Conservation (phyloP, 2,113 vertebrate genomes). For the Serilophus lunatus region DNA sequence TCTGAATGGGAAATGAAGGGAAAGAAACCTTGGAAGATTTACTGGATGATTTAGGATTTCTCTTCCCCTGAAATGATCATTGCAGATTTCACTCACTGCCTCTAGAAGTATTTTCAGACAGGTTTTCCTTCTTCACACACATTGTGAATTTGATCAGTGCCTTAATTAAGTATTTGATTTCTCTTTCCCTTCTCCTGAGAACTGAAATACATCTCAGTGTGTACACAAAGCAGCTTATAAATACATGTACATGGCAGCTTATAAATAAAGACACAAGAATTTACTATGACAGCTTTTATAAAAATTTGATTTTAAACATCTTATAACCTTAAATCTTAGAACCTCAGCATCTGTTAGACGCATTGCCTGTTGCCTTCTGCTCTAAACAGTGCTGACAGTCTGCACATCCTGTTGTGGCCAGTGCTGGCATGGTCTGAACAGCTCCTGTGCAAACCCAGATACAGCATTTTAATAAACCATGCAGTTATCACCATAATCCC, state of each 20-base stretch:
- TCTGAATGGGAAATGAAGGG: neutral
- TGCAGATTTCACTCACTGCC: neutral
- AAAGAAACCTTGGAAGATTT: neutral
- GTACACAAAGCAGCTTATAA: no score
- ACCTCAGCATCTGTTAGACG: neutral
- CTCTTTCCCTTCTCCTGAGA: neutral
- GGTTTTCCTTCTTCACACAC: neutral
- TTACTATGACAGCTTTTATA: neutral
- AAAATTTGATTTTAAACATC: neutral
- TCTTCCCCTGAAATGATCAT: neutral
- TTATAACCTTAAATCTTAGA: neutral
- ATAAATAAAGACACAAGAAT: neutral
- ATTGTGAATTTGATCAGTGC: neutral
- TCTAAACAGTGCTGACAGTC: neutral
- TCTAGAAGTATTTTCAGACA: neutral
- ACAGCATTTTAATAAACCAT: neutral
- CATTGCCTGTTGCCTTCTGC: neutral
- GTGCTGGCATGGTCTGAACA: neutral
- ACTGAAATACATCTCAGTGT: neutral
- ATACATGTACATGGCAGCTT: no score
- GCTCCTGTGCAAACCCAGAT: conserved; percentile 2
- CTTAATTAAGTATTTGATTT: neutral
- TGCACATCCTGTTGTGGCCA: neutral
- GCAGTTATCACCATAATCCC: conserved; percentile 7
- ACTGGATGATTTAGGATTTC: neutral